phyloP scores from a whole-genome alignment of 2,113 vertebrate genomes.

The Austrofundulus limnaeus region DNA sequence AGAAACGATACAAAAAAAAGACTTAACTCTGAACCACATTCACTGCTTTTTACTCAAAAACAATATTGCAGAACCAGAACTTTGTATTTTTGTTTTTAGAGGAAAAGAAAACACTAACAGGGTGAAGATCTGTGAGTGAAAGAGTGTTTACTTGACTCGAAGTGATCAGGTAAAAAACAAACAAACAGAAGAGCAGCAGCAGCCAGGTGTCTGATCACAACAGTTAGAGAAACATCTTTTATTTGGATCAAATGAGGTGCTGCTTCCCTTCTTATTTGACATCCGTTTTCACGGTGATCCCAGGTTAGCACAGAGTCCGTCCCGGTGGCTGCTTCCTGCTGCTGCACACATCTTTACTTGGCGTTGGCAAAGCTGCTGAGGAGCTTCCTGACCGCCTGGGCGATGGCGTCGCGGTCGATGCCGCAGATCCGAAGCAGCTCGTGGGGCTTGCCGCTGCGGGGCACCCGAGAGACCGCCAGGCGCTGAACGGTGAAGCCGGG shows the following conservation, averaged over 20 bases:
- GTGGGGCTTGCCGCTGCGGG: constrained; percentile 81
- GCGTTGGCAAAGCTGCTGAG: constrained; percentile 67
- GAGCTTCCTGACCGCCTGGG: constrained; percentile 65
- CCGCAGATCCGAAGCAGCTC: constrained; percentile 85
- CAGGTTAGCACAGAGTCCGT: constrained; percentile 24
- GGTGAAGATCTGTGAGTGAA: constrained; percentile 6
- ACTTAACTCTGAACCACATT: constrained; percentile 52
- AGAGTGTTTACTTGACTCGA: constrained; percentile 35
- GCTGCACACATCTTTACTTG: no score
- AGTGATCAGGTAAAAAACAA: no score
- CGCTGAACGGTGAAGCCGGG: constrained; percentile 79
- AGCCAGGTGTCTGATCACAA: constrained; percentile 49
- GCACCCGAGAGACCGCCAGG: constrained; percentile 81
- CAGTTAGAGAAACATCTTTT: constrained; percentile 44
- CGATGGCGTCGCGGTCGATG: constrained; percentile 76
- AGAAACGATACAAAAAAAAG: constrained; percentile 34
- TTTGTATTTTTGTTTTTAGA: constrained; percentile 36
- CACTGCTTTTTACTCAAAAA: constrained; percentile 49
- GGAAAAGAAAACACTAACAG: constrained; percentile 32
- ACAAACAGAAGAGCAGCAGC: neutral
- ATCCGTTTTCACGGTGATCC: constrained; percentile 37
- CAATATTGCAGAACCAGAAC: constrained; percentile 53
- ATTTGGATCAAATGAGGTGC: constrained; percentile 20
- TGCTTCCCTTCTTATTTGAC: constrained; percentile 28
- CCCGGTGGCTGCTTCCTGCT: constrained; percentile 7